Percentiles rank a stretch among this genome's conserved stretches.
Evolutionary conservation across 2,113 vertebrate genomes (phyloP).

Genomic region (Ceyx cyanopectus): DNA sequence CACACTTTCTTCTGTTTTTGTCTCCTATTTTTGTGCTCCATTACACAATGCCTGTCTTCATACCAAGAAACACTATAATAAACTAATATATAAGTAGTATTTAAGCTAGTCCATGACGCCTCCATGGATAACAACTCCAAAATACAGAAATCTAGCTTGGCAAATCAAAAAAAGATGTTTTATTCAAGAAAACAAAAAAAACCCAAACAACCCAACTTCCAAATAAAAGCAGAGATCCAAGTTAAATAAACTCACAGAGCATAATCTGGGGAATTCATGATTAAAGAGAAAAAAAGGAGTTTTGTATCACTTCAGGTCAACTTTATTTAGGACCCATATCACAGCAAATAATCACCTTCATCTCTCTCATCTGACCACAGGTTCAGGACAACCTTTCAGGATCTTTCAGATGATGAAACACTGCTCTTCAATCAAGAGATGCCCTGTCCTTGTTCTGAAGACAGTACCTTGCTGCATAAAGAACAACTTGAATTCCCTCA

Average conservation of each 20-base stretch:
- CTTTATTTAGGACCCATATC: background rate
- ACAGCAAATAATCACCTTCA: background rate
- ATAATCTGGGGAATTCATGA: background rate
- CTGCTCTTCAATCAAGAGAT: background rate
- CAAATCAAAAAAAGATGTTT: slow-evolving; percentile 32
- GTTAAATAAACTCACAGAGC: slow-evolving; percentile 3
- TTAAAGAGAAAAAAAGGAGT: background rate
- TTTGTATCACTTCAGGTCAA: background rate
- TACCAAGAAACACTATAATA: background rate
- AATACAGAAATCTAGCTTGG: background rate
- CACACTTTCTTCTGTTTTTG: background rate
- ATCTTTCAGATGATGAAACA: background rate
- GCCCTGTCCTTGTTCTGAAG: background rate
- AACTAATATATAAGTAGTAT: background rate
- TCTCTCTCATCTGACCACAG: background rate
- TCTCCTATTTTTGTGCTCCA: background rate
- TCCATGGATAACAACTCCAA: background rate
- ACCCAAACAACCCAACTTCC: background rate
- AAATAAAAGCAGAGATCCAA: background rate
- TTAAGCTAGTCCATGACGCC: background rate
- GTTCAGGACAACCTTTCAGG: background rate
- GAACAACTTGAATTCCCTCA: background rate
- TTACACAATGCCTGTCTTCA: background rate
- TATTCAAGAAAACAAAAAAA: slow-evolving; percentile 41
- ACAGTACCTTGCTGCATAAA: background rate